Evolutionary conservation across 2,113 vertebrate genomes (phyloP).

Genomic region (Saguinus imperator): DNA sequence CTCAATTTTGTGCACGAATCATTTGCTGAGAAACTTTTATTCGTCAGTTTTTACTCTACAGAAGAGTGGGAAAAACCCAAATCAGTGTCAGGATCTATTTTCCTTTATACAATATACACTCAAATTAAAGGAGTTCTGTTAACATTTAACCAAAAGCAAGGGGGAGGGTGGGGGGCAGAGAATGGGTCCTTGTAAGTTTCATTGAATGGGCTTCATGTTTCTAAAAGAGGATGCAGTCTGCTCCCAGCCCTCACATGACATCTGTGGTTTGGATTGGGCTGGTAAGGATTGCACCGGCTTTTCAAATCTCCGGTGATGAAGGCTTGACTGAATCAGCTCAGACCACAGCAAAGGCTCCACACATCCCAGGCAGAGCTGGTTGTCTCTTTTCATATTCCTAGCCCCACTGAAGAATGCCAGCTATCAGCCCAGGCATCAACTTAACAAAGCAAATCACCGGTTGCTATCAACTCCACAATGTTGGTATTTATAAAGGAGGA

Average conservation of each 20-base stretch:
- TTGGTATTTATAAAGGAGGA: background rate
- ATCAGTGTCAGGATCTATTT: background rate
- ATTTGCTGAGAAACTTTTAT: background rate
- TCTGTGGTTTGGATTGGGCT: background rate
- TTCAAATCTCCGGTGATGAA: background rate
- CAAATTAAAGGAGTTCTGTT: background rate
- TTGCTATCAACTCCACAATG: background rate
- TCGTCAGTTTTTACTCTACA: fast-evolving
- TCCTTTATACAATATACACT: background rate
- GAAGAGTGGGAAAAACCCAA: fast-evolving
- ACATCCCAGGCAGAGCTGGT: background rate
- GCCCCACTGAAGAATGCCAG: background rate
- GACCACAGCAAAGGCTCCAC: background rate
- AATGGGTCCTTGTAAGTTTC: background rate
- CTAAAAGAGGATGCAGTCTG: background rate
- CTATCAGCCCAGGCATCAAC: background rate
- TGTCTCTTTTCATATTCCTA: background rate
- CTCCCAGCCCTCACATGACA: background rate
- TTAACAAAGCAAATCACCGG: background rate
- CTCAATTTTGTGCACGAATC: background rate
- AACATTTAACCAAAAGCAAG: background rate
- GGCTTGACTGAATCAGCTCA: slow-evolving; percentile 29
- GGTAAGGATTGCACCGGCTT: background rate
- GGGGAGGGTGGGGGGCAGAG: background rate
- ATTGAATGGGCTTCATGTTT: background rate